Evolutionary conservation across 92 coral and sea anemone genomes (phyloP).

Genomic region (Phenganax stokvisi): DNA sequence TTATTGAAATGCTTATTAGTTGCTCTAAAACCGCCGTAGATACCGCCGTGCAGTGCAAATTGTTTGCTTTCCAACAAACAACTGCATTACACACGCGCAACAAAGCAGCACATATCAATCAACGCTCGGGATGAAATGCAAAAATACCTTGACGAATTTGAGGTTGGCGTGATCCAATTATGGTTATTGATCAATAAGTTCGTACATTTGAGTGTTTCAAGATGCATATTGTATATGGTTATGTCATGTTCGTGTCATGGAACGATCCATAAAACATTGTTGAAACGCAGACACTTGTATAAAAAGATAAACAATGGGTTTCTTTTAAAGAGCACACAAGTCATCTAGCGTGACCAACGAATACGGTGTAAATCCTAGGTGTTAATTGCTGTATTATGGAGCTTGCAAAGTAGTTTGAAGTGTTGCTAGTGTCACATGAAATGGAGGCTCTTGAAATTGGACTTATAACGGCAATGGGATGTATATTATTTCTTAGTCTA

Average conservation of each 20-base stretch:
- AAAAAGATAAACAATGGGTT: neutral
- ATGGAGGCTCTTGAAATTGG: constrained; percentile 37
- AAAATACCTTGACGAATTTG: neutral
- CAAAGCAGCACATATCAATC: neutral
- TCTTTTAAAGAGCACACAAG: neutral
- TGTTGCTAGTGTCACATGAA: neutral
- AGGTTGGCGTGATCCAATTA: neutral
- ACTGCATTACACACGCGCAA: constrained; percentile 10
- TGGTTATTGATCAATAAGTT: neutral
- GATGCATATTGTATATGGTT: constrained; percentile 1
- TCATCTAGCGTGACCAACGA: neutral
- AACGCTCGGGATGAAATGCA: neutral
- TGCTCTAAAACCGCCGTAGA: constrained; percentile 6
- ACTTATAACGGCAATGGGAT: constrained; percentile 3
- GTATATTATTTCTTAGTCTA: constrained; percentile 9
- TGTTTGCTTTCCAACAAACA: constrained; percentile 8
- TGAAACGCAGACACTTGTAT: neutral
- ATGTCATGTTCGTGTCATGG: no score
- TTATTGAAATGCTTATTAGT: neutral
- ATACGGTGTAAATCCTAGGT: neutral
- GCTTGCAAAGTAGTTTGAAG: neutral
- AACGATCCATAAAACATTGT: no score
- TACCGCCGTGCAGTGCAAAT: neutral
- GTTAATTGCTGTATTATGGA: neutral
- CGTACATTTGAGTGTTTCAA: neutral